Percentiles rank a stretch among this genome's conserved stretches.
These are phyloP conservation scores for Zaprionus lachaisei DNA, from an alignment of 1,140 invertebrate genomes.

Conservation along the genomic window DNA sequence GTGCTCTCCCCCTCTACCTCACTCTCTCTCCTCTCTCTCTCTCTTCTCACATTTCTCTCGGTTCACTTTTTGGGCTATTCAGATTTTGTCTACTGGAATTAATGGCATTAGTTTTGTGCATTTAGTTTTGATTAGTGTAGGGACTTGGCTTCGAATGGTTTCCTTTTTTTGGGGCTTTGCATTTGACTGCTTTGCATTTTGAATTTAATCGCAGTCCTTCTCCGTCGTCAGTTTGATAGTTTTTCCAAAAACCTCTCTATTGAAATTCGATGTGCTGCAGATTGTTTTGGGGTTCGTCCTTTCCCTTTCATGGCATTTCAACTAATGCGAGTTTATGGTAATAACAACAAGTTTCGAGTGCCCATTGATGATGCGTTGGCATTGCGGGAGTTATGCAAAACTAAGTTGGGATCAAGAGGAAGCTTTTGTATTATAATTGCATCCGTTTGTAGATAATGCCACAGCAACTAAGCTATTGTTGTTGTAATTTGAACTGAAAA, in stretches of 20 bases:
- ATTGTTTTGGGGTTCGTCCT: constrained; percentile 31
- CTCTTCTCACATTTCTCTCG: constrained; percentile 10
- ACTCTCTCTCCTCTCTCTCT: background rate
- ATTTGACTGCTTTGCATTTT: constrained; percentile 43
- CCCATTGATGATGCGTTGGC: constrained; percentile 23
- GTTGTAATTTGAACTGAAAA: background rate
- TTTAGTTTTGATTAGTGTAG: constrained; percentile 77
- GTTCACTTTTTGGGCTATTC: constrained; percentile 54
- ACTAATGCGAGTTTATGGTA: constrained; percentile 30
- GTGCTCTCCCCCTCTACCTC: constrained; percentile 10
- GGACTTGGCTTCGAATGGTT: constrained; percentile 32
- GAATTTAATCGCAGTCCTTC: constrained; percentile 20
- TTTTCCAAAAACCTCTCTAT: constrained; percentile 29
- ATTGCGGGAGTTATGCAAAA: constrained; percentile 41
- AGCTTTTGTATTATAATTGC: constrained; percentile 41
- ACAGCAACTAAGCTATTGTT: background rate
- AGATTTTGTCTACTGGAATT: constrained; percentile 82
- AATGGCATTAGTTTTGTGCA: constrained; percentile 82
- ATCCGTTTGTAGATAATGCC: constrained; percentile 16
- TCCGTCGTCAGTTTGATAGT: constrained; percentile 34
- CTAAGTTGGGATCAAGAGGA: constrained; percentile 25
- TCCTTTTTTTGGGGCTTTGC: constrained; percentile 51
- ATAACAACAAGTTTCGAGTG: constrained; percentile 37
- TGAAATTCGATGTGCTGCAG: constrained; percentile 47
- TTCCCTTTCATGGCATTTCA: constrained; percentile 2